These are phyloP conservation scores for Zoanthus gigantus DNA, from an alignment of 92 coral and sea anemone genomes.

Conservation along the genomic window DNA sequence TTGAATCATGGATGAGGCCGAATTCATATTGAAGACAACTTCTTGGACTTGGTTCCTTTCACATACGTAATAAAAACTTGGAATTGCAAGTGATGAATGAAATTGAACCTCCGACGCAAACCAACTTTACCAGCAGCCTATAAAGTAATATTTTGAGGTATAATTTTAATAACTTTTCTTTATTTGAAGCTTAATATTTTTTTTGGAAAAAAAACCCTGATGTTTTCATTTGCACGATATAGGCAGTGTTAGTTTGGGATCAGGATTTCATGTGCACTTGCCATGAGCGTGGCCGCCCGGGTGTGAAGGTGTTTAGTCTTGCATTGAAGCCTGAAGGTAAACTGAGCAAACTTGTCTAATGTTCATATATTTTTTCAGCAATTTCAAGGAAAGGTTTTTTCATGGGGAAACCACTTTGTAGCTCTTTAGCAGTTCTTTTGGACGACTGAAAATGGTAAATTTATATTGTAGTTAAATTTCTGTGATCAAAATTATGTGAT, in stretches of 20 bases:
- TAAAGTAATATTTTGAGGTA: not conserved
- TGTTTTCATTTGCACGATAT: not conserved
- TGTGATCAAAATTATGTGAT: not conserved
- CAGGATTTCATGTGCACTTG: not conserved
- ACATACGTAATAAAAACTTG: not conserved
- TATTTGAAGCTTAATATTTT: not conserved
- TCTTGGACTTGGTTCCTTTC: not conserved
- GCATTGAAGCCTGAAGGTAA: not conserved
- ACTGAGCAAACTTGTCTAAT: not conserved
- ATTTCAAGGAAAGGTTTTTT: not conserved
- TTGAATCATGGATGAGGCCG: not conserved
- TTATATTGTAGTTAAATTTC: not conserved
- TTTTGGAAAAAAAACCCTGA: not conserved
- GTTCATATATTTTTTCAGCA: not conserved
- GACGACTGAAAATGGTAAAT: not conserved
- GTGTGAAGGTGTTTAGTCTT: not conserved
- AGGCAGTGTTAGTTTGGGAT: not conserved
- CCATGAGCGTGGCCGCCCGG: not conserved
- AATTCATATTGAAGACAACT: not conserved
- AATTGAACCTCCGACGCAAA: not conserved
- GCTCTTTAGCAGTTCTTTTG: not conserved
- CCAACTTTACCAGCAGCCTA: not conserved
- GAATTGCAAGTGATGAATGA: slow-evolving; percentile 3
- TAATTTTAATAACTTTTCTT: not conserved
- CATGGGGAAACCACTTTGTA: not conserved